Evolutionary conservation across 2,888 invertebrate genomes (phyloP).

Genomic region (Deilephila porcellus): DNA sequence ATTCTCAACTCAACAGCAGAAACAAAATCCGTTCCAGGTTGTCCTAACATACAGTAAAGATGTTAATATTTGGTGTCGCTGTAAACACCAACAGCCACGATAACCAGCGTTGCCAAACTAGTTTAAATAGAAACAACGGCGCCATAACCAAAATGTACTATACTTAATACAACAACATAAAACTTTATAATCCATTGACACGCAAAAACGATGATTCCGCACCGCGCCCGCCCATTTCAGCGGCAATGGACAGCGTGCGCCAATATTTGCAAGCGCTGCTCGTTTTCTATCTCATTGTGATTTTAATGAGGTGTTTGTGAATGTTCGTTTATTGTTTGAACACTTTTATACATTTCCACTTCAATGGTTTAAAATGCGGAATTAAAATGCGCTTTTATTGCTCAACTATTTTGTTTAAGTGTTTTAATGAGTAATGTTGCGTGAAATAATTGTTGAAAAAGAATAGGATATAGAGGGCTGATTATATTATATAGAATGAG

Average conservation of each 20-base stretch:
- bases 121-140: conserved; percentile 4
- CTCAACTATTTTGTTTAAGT: too few species aligned
- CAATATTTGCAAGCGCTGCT: conserved; percentile 53
- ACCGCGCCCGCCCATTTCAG: conserved; percentile 1
- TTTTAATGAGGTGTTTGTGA: conserved; percentile 48
- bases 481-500: too few species aligned
- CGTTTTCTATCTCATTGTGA: conserved; percentile 55
- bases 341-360: background rate
- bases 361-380: background rate
- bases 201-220: conserved; percentile 24
- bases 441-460: too few species aligned
- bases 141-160: conserved; percentile 3
- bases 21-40: background rate
- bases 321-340: conserved; percentile 6
- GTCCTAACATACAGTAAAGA: background rate
- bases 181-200: conserved; percentile 25
- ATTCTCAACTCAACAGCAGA: background rate
- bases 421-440: too few species aligned
- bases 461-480: too few species aligned
- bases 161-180: background rate
- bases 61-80: background rate
- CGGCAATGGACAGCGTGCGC: conserved; percentile 32
- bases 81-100: background rate
- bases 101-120: conserved; percentile 1
- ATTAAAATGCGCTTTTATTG: background rate